Conservation (phyloP, 2,113 vertebrate species). For the Dasyornis broadbenti region DNA sequence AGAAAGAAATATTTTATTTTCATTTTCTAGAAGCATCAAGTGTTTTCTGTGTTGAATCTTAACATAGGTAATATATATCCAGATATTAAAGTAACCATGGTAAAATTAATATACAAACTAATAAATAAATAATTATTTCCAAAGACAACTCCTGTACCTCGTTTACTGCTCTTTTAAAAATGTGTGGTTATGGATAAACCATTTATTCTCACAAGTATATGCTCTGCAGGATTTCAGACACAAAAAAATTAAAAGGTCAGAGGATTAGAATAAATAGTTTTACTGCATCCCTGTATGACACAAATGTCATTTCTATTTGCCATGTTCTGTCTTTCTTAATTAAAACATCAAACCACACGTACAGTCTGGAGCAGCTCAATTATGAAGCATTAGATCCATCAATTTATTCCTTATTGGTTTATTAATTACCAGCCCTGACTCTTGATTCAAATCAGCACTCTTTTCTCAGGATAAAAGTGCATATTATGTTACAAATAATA, state of each 20-base stretch:
- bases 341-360: neutral
- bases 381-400: neutral
- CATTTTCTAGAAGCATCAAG: neutral
- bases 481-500: neutral
- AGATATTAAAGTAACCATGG: neutral
- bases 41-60: neutral
- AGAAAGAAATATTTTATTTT: conserved; percentile 2
- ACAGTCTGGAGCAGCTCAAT: neutral
- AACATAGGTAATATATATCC: neutral
- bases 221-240: neutral
- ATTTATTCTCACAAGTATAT: neutral
- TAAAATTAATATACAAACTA: neutral
- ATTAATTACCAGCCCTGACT: neutral
- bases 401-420: neutral
- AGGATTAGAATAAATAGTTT: neutral
- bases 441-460: neutral
- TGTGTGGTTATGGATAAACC: conserved; percentile 32
- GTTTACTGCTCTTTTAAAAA: conserved; percentile 4
- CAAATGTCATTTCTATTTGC: neutral
- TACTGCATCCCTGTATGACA: neutral
- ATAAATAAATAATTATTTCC: neutral
- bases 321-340: neutral
- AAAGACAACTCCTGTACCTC: neutral
- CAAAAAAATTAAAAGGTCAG: neutral
- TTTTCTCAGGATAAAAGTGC: neutral